phyloP scores from a whole-genome alignment of 30 jellyfish, hydroid and myxozoan species.

The Rhopilema esculentum region DNA sequence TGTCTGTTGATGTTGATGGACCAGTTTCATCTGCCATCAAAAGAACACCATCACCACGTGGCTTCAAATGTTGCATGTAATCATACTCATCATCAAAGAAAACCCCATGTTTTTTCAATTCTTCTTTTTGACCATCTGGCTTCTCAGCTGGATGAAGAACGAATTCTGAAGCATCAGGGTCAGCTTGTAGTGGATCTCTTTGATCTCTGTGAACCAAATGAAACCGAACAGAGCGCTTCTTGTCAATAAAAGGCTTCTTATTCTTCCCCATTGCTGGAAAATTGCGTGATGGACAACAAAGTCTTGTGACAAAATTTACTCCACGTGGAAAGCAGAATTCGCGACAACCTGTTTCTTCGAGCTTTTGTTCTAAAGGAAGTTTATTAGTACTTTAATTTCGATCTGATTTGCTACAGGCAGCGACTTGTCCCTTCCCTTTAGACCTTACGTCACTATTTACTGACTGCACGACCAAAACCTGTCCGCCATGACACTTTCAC shows the following conservation, averaged over 20 bases:
- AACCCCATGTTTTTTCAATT: constrained; percentile 67
- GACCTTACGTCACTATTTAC: background rate
- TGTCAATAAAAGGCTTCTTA: constrained; percentile 89
- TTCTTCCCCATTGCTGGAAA: constrained; percentile 76
- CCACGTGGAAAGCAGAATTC: background rate
- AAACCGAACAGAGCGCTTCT: constrained; percentile 76
- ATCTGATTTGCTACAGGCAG: background rate
- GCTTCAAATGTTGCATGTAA: constrained; percentile 84
- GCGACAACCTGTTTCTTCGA: background rate
- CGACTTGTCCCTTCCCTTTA: background rate
- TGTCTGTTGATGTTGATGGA: background rate
- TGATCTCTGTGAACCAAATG: constrained; percentile 90
- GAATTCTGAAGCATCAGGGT: constrained; percentile 78
- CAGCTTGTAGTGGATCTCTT: constrained; percentile 96
- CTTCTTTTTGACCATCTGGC: constrained; percentile 32
- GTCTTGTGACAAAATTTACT: background rate
- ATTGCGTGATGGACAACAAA: background rate
- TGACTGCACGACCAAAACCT: background rate
- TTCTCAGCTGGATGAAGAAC: constrained; percentile 61
- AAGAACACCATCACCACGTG: constrained; percentile 86
- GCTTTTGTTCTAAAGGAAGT: background rate
- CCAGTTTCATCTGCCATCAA: constrained; percentile 73
- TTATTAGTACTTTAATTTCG: background rate
- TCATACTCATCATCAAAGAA: constrained; percentile 90
- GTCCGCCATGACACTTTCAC: background rate